Conservation (phyloP, 2,113 vertebrate species). For the Hucho hucho region DNA sequence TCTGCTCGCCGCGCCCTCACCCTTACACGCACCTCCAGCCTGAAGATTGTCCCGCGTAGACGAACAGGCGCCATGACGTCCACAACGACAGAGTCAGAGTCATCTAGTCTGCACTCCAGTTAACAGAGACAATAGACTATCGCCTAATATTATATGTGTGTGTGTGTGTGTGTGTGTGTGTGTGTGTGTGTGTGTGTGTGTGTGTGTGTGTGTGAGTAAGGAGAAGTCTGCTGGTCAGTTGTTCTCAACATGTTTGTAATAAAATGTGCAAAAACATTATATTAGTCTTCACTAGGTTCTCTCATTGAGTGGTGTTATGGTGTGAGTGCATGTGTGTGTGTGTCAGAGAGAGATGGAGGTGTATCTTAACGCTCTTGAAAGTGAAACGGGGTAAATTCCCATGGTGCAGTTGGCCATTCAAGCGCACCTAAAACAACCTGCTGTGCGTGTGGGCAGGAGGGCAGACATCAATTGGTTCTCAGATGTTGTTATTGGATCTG, state of each 20-base stretch:
- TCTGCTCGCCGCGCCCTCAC: conserved; percentile 92
- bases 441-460: too few relatives aligned
- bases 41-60: conserved; percentile 91
- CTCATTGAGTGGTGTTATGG: not conserved
- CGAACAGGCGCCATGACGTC: conserved; percentile 81
- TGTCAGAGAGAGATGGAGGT: not conserved
- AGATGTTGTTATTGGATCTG: too few relatives aligned
- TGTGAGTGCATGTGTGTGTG: not conserved
- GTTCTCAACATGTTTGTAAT: not conserved
- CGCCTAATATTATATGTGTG: too few relatives aligned
- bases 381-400: too few relatives aligned
- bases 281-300: too few relatives aligned
- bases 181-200: conserved; percentile 1
- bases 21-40: conserved; percentile 88
- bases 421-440: too few relatives aligned
- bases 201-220: not conserved
- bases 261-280: too few relatives aligned
- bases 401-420: too few relatives aligned
- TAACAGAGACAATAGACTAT: conserved; percentile 68
- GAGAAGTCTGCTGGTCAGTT: not conserved
- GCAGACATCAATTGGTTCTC: too few relatives aligned
- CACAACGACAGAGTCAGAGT: conserved; percentile 95
- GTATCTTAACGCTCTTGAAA: too few relatives aligned
- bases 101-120: conserved; percentile 97
- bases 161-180: too few relatives aligned